A percentile compares a stretch with the other conserved stretches of the same genome.
Evolutionary conservation across 2,888 invertebrate species (phyloP).

Genomic region (Allacma fusca): DNA sequence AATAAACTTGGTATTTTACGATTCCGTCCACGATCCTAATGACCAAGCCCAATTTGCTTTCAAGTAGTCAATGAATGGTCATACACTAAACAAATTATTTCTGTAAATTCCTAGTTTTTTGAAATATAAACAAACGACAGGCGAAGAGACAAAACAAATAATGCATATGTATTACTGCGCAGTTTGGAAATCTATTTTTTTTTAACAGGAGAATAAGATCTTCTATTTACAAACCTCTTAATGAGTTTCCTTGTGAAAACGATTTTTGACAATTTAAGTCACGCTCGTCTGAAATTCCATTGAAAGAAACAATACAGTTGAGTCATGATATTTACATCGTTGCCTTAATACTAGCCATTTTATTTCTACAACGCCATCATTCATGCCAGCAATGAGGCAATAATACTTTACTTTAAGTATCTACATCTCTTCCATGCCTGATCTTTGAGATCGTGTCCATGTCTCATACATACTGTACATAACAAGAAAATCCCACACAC

Average conservation of each 20-base stretch:
- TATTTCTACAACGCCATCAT: neutral
- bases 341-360: neutral
- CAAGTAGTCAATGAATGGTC: no score
- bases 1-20: no score
- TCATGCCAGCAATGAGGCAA: neutral
- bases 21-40: no score
- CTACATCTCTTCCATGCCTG: neutral
- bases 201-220: no score
- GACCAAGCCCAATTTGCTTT: no score
- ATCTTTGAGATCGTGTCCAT: neutral
- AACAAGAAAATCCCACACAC: neutral
- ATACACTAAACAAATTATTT: no score
- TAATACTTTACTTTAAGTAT: neutral
- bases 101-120: no score
- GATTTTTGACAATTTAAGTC: slow-evolving; percentile 38
- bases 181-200: no score
- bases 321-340: slow-evolving; percentile 19
- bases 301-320: slow-evolving; percentile 29
- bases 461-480: neutral
- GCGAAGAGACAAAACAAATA: no score
- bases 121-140: no score
- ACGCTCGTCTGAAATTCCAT: slow-evolving; percentile 18
- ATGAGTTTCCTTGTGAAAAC: slow-evolving; percentile 13
- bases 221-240: neutral
- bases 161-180: no score